phyloP scores from a whole-genome alignment of 2,797 vertebrate genomes.

The Acrossocheilus fasciatus region DNA sequence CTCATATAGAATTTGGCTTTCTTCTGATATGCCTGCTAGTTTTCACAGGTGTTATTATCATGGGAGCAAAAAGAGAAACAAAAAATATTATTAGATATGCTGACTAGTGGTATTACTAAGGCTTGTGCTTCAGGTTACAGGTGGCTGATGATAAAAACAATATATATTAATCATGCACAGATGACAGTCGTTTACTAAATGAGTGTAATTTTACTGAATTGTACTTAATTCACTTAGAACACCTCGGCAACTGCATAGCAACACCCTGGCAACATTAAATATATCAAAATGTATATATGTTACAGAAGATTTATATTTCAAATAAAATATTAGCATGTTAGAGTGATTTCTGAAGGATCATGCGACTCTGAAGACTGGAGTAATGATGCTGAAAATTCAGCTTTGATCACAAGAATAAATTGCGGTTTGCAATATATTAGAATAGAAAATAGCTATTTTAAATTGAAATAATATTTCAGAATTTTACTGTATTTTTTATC shows the following conservation, averaged over 20 bases:
- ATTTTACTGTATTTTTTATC: not conserved
- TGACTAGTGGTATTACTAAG: not conserved
- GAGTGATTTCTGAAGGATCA: not conserved
- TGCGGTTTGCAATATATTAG: not conserved
- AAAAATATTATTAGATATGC: not conserved
- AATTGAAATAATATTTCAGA: not conserved
- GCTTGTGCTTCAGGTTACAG: not conserved
- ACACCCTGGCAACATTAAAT: not conserved
- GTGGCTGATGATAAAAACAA: not conserved
- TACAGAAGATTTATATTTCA: not conserved
- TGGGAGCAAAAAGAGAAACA: not conserved
- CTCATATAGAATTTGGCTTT: not conserved
- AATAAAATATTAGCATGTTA: not conserved
- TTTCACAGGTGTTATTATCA: not conserved
- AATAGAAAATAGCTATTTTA: not conserved
- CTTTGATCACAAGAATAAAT: not conserved
- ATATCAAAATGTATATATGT: too few relatives aligned
- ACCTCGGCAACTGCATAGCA: not conserved
- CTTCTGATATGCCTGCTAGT: not conserved
- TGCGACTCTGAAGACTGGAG: not conserved
- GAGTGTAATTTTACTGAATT: not conserved
- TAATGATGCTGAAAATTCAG: not conserved
- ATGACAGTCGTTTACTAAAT: not conserved
- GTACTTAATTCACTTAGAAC: not conserved
- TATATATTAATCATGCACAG: not conserved